Percentiles rank a stretch among this genome's conserved stretches.
Evolutionary conservation across 2,888 invertebrate genomes (phyloP).

Genomic region (Cantharis nigra): DNA sequence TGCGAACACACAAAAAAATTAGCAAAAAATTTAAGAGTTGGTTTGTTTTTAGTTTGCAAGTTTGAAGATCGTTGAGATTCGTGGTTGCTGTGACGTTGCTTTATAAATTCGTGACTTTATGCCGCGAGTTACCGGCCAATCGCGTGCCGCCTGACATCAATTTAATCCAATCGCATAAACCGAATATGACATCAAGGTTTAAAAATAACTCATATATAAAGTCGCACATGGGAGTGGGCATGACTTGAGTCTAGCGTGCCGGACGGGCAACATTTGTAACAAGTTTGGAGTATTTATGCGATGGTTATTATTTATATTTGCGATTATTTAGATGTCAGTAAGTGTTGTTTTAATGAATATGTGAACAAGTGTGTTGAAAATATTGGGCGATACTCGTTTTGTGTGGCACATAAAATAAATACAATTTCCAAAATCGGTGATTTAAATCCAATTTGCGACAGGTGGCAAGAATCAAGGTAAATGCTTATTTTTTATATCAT

Average conservation of each 20-base stretch:
- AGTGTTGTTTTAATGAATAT: constrained; percentile 44
- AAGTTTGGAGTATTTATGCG: constrained; percentile 48
- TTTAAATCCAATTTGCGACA: constrained; percentile 48
- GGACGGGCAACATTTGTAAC: constrained; percentile 44
- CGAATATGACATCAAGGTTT: constrained; percentile 50
- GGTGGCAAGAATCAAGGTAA: constrained; percentile 54
- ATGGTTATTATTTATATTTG: constrained; percentile 50
- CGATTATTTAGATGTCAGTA: constrained; percentile 44
- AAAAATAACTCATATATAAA: constrained; percentile 52
- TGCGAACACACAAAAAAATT: neutral
- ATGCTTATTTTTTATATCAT: constrained; percentile 23
- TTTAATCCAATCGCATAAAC: constrained; percentile 40
- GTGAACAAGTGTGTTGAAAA: constrained; percentile 44
- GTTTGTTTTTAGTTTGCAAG: neutral
- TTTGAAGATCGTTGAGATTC: neutral
- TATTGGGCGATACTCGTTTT: constrained; percentile 43
- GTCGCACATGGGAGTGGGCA: constrained; percentile 49
- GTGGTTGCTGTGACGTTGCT: constrained; percentile 36
- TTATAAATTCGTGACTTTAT: constrained; percentile 42
- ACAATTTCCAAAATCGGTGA: constrained; percentile 38
- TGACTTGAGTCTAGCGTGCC: constrained; percentile 53
- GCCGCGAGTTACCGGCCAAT: constrained; percentile 44
- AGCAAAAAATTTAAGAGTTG: neutral
- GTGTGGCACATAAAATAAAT: constrained; percentile 36
- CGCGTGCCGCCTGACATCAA: constrained; percentile 44